phyloP scores from a whole-genome alignment of 1,140 invertebrate genomes.

The Andrena cerasifolii region DNA sequence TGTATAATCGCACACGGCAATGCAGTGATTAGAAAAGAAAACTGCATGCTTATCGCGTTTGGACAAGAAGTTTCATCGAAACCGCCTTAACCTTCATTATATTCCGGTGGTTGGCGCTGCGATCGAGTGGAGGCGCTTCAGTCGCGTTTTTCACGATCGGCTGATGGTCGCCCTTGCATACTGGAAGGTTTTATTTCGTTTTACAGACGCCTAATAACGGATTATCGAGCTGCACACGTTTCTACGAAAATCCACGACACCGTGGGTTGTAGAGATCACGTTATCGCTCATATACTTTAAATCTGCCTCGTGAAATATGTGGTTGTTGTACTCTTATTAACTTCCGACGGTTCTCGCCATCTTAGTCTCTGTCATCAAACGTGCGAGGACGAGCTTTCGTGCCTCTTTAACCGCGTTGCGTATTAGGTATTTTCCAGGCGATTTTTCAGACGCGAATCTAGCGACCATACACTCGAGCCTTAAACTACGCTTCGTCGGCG shows the following conservation, averaged over 20 bases:
- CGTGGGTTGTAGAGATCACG: neutral
- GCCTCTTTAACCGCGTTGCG: neutral
- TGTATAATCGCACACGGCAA: no score
- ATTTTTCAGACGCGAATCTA: neutral
- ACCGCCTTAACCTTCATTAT: neutral
- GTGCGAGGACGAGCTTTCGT: conserved; percentile 14
- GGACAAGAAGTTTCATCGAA: conserved; percentile 13
- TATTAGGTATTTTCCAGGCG: neutral
- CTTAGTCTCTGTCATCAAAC: conserved; percentile 65
- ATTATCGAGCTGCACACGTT: conserved; percentile 11
- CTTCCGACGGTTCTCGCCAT: conserved; percentile 57
- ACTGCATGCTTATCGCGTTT: no score
- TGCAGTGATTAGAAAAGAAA: no score
- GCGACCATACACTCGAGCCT: neutral
- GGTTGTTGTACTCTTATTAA: conserved; percentile 36
- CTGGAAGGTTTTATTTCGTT: conserved; percentile 12
- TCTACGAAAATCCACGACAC: neutral
- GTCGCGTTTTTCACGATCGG: conserved; percentile 59
- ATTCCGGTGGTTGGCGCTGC: conserved; percentile 22
- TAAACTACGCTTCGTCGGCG: neutral
- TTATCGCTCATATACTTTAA: neutral
- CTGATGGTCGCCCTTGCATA: conserved; percentile 24
- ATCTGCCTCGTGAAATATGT: conserved; percentile 49
- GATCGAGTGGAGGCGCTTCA: conserved; percentile 39
- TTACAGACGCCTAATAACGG: neutral